Base-by-base conservation (phyloP, 1,140 invertebrate genomes). In the Drosophila serrata region DNA sequence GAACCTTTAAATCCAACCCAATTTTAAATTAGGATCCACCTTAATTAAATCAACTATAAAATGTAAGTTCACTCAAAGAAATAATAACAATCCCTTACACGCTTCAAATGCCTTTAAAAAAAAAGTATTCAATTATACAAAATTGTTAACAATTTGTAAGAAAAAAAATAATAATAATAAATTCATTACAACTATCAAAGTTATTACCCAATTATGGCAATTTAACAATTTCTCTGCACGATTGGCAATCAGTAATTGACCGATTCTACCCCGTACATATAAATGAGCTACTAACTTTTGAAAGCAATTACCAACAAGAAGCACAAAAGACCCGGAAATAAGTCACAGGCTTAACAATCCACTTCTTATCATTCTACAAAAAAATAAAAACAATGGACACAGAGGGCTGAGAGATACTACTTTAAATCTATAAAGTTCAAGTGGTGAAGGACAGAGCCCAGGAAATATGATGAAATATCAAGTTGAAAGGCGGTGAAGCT, bases 391-490 rank as follows among this genome's bases (percentile, higher is more conserved):
- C 24, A 24, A 24, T 11, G n/a, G 19, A 13, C 43, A 29, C 3
- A 12, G 13, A 15, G n/a, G n/a, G 13, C 27, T 24, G 13, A 15
- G 17, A 62, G 46, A 68, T 53, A 69, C 17, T 15, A 45, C 53
- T 72, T 55, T 37, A 55, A 37, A 62, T 40, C 35, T 40, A 74
- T 55, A 29, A 55, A 62, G 31, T 49, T 57, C 17, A 51, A 72
- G 17, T 27, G 27, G 9, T 31, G 37, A 51, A 43, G 55, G 55
- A 37, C 46, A 35, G n/a, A 43, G 11, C 8, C 51, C 51, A 33
- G 51, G 17, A 24, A 58, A 67, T 55, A 58, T 68, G 42, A 68
- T 76, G 74, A 76, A 76, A 49, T 61, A 73, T 42, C 63, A 53
- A 67, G 40, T 80, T 43, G 27, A 19, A 49, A 45, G 48, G 29